Base-by-base conservation (phyloP, 2,797 vertebrate species). In the Siniperca undulata region DNA sequence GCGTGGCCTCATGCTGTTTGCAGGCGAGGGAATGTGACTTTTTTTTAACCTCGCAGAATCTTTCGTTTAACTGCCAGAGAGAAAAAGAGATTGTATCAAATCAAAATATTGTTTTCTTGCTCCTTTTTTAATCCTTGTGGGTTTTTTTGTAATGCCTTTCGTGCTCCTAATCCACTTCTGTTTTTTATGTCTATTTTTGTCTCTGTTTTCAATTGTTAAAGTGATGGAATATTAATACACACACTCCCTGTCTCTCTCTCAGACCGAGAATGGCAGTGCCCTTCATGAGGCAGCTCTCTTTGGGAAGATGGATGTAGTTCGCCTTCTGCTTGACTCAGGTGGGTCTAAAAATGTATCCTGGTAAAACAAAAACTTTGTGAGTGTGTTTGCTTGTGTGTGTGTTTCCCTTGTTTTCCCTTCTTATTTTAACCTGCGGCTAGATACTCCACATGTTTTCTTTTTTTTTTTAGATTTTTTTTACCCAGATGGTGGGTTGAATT, bases 251-350 rank as follows among this genome's bases (percentile, higher is more conserved):
- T 66, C 11, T 78, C 52, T 78, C 70, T 58, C 89, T 53, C 89
- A 99, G 98, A 99, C 97, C 48, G 98, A 99, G 95, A 99, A 99
- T 90, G 98, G 98, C 83, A 99, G 97, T 60, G 97, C 98, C 69
- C 96, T 99, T 66, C 98, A 99, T 10, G 98, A 99, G 92, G 98
- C 98, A 66, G 97, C 98, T 75, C 96, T 99, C 4, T 99, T 97
- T 91, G 98, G 98, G 89, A 99, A 99, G 94, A 97, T 97, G 96
- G 98, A 99, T 92, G 98, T 99, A 86, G 98, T 99, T 77, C 96
- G 96, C 78, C 94, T 99, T 91, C 96, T 99, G 71, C 96, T 99
- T 77, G 96, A 99, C 95, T 97, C 97, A 97, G 98, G 98, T 99
- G 94, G 79, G 93, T 90, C 78, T 84, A 78, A 70, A 86, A 88